Base-by-base conservation (phyloP, 92 coral and sea anemone genomes). In the Siderastrea radians region DNA sequence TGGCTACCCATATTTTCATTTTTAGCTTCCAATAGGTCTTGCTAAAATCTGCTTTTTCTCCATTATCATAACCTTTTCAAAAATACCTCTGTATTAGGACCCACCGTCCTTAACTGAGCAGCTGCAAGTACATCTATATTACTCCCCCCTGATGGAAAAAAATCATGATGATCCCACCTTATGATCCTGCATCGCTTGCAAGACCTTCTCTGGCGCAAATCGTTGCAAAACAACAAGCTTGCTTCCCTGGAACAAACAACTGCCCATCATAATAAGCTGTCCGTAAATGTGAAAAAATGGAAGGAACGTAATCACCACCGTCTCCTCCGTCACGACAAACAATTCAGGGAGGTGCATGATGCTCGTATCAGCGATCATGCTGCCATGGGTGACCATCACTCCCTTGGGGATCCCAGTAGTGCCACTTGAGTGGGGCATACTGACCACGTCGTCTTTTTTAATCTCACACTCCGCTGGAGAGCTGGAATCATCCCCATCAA, bases 331-430 rank as follows among this genome's bases (percentile, higher is more conserved):
- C 11, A 75, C 44, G 8, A 71, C 13, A 4, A 44, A 19, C 4
- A 67, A 47, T 68, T 7, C 70, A 12, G 63, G 62, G 11, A 43
- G 16, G 13, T 55, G 49, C 19, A 78, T 44, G 15, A 78, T 78
- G 71, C 70, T 62, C 91, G 81, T 52, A 68, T 88, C 86, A 7
- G 90, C 87, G 4, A 93, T 73, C 54, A 93, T 64, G 71, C 88
- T 94, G 72, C 86, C 81, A 88, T 96, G 99, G 15, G 99, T 96
- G 45, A 96, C 58, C 99, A 96, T 96, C 49, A 94, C 98, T 14
- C 99, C 99, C 68, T 94, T 94, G 26, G 97, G 99, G 11, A 92
- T 67, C 13, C 99, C 99, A 47, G 99, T 96, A 44, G 99, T 96
- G 3, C 99, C 99, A 76, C 99, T 96, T 11, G 99, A 96, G 72